Evolutionary conservation across 2,797 vertebrate species (phyloP).

Genomic region (Helicolenus hilgendorfi): DNA sequence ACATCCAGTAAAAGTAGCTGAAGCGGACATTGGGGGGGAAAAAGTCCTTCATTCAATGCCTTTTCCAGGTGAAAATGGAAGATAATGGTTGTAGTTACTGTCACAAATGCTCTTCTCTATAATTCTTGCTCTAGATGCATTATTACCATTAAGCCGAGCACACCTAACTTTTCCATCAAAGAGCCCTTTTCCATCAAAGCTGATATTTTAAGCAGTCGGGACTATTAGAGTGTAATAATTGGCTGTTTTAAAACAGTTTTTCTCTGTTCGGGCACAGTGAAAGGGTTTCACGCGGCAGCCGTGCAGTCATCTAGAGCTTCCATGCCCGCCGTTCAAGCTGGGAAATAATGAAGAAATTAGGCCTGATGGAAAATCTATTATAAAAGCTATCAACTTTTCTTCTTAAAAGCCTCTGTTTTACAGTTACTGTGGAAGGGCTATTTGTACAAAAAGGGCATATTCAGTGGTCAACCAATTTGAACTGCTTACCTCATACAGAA

Average conservation of each 20-base stretch:
- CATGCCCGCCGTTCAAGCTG: background rate
- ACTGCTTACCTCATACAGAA: background rate
- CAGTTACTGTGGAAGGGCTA: background rate
- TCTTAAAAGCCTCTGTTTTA: conserved; percentile 15
- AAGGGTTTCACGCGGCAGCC: conserved; percentile 19
- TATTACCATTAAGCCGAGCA: conserved; percentile 43
- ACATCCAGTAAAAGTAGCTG: conserved; percentile 32
- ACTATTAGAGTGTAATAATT: conserved; percentile 54
- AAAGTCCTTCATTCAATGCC: conserved; percentile 37
- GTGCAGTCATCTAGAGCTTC: conserved; percentile 17
- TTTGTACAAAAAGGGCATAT: background rate
- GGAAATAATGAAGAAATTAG: conserved; percentile 29
- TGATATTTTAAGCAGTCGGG: conserved; percentile 43
- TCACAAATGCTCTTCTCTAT: conserved; percentile 20
- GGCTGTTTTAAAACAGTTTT: conserved; percentile 32
- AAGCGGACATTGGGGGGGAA: background rate
- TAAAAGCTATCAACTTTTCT: conserved; percentile 1
- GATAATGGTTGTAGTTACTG: conserved; percentile 57
- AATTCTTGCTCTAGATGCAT: conserved; percentile 30
- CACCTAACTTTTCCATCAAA: conserved; percentile 54
- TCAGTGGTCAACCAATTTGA: conserved; percentile 19
- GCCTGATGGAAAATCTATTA: conserved; percentile 31
- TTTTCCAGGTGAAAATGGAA: conserved; percentile 69
- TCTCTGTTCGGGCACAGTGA: conserved; percentile 5
- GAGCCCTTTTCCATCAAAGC: conserved; percentile 55